Conservation (phyloP, 1,140 invertebrate species). For the Magallana gigas region DNA sequence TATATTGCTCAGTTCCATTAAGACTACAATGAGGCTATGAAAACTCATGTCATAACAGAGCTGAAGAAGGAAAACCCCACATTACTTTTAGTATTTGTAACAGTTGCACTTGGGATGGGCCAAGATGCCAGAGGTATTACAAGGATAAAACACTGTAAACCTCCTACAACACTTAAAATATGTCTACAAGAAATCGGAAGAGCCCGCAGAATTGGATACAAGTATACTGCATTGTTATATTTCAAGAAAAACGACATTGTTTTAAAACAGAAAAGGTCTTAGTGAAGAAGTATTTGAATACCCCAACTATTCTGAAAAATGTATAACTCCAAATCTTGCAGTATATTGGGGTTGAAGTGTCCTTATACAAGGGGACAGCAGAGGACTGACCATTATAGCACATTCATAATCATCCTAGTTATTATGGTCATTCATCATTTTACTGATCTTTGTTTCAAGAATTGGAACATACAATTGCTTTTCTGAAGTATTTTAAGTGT, state of each 20-base stretch:
- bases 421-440: no score
- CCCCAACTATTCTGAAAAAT: no score
- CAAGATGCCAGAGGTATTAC: slow-evolving; percentile 54
- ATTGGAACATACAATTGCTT: no score
- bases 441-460: no score
- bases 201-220: slow-evolving; percentile 54
- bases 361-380: not conserved
- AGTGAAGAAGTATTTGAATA: not conserved
- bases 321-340: not conserved
- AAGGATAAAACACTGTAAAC: slow-evolving; percentile 54
- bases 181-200: slow-evolving; percentile 60
- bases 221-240: slow-evolving; percentile 46
- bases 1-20: slow-evolving; percentile 55
- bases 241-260: slow-evolving; percentile 60
- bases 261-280: slow-evolving; percentile 45
- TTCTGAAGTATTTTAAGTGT: no score
- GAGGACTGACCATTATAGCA: not conserved
- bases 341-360: no score
- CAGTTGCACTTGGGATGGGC: slow-evolving; percentile 59
- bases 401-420: no score
- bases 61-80: slow-evolving; percentile 46
- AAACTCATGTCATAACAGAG: slow-evolving; percentile 48
- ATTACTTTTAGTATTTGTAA: slow-evolving; percentile 52
- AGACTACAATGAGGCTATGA: slow-evolving; percentile 51
- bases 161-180: slow-evolving; percentile 59